Conservation (phyloP, 2,888 invertebrate species). For the Netelia fuscicornis region DNA sequence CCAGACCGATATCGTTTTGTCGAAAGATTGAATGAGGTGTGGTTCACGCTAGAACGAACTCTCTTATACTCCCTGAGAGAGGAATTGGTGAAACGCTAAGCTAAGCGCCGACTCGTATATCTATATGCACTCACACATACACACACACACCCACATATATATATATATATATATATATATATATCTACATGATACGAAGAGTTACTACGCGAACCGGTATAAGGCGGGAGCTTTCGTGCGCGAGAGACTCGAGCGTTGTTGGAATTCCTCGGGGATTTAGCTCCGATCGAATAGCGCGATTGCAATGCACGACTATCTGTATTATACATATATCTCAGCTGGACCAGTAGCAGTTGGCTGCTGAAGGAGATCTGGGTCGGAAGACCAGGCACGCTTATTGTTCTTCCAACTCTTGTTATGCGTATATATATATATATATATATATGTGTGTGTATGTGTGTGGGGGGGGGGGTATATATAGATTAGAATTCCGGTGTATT, state of each 20-base stretch:
- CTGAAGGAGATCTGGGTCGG: slow-evolving; percentile 45
- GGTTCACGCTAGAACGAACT: slow-evolving; percentile 1
- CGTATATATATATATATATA: background rate
- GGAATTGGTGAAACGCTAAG: background rate
- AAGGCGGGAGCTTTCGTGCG: slow-evolving; percentile 26
- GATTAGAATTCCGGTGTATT: slow-evolving; percentile 36
- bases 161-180: background rate
- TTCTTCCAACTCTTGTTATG: slow-evolving; percentile 33
- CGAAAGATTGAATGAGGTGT: slow-evolving; percentile 3
- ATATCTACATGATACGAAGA: slow-evolving; percentile 24
- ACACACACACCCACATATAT: background rate
- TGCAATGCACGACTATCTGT: slow-evolving; percentile 42
- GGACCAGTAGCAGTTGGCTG: slow-evolving; percentile 21
- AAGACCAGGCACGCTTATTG: slow-evolving; percentile 59
- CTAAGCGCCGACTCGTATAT: background rate
- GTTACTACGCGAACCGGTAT: slow-evolving; percentile 27
- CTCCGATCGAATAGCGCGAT: slow-evolving; percentile 49
- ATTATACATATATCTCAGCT: slow-evolving; percentile 37
- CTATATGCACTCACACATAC: background rate
- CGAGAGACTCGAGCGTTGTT: slow-evolving; percentile 49
- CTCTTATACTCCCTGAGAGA: background rate
- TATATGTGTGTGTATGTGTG: no score
- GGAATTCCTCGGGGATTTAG: slow-evolving; percentile 65
- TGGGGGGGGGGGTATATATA: no score
- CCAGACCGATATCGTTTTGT: slow-evolving; percentile 4